phyloP scores from a whole-genome alignment of 2,888 invertebrate species.

The Folsomia manolachei region DNA sequence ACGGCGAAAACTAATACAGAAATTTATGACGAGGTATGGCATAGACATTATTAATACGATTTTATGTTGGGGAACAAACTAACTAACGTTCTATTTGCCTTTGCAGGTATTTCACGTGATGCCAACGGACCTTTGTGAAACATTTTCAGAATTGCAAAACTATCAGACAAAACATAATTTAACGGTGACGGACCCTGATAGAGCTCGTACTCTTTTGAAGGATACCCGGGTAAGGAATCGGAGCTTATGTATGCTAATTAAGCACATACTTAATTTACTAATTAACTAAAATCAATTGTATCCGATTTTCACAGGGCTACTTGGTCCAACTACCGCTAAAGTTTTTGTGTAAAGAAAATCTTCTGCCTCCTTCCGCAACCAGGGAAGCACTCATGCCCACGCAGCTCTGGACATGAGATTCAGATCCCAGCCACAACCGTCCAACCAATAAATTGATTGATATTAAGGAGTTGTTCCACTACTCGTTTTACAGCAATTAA shows the following conservation, averaged over 20 bases:
- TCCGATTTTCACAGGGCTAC: conserved; percentile 66
- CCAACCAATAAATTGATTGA: too few species aligned
- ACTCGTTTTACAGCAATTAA: too few species aligned
- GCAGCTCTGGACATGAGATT: conserved; percentile 77
- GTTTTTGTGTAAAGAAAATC: conserved; percentile 80
- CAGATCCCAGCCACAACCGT: neutral
- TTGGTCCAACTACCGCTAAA: conserved; percentile 84
- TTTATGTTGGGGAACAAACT: neutral
- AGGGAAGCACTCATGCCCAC: conserved; percentile 92
- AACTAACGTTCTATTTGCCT: neutral
- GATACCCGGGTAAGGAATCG: conserved; percentile 64
- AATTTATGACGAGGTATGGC: conserved; percentile 74
- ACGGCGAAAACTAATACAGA: conserved; percentile 79
- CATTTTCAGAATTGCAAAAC: conserved; percentile 71
- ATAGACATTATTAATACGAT: too few species aligned
- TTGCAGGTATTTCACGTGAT: conserved; percentile 83
- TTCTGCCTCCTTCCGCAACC: conserved; percentile 77
- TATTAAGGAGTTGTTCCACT: too few species aligned
- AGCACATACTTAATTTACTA: conserved; percentile 18
- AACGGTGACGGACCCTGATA: conserved; percentile 68
- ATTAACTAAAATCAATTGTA: conserved; percentile 4
- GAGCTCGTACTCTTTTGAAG: conserved; percentile 65
- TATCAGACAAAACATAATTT: conserved; percentile 73
- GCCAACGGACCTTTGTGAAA: conserved; percentile 77
- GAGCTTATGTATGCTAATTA: conserved; percentile 54